Conservation (phyloP, 2,888 invertebrate species). For the Pollenia griseotomentosa region DNA sequence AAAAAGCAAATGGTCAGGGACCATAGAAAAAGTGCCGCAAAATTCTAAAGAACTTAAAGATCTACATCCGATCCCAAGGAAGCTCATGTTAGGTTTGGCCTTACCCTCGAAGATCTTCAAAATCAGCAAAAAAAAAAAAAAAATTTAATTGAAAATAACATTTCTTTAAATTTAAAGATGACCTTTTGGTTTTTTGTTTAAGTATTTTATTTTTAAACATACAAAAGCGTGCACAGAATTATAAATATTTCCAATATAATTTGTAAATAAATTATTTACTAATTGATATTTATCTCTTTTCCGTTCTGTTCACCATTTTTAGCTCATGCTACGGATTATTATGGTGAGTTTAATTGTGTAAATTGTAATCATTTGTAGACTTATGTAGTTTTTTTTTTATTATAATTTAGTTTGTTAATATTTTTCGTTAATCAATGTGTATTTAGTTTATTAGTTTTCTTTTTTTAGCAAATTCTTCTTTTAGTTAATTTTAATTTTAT, state of each 20-base stretch:
- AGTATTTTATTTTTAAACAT: conserved; percentile 35
- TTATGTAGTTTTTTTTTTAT: conserved; percentile 79
- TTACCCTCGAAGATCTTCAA: too few species aligned
- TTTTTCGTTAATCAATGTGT: conserved; percentile 51
- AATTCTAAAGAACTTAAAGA: too few species aligned
- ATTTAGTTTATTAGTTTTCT: conserved; percentile 57
- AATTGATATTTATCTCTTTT: conserved; percentile 77
- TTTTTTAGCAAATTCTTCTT: conserved; percentile 79
- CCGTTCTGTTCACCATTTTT: conserved; percentile 82
- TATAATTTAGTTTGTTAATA: conserved; percentile 65
- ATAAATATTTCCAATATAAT: conserved; percentile 42
- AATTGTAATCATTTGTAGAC: conserved; percentile 83
- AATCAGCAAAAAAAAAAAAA: too few species aligned
- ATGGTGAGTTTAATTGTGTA: conserved; percentile 96
- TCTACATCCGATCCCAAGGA: too few species aligned
- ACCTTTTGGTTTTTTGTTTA: conserved; percentile 55
- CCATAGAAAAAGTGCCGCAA: too few species aligned
- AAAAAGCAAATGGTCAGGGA: too few species aligned
- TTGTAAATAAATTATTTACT: conserved; percentile 54
- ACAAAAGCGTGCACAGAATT: conserved; percentile 35
- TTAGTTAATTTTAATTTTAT: conserved; percentile 57
- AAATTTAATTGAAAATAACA: too few species aligned
- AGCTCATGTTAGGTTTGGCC: too few species aligned
- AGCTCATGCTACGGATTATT: conserved; percentile 99
- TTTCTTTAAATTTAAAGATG: not conserved